Evolutionary conservation across 1,140 invertebrate species (phyloP).

Genomic region (Euschistus heros): DNA sequence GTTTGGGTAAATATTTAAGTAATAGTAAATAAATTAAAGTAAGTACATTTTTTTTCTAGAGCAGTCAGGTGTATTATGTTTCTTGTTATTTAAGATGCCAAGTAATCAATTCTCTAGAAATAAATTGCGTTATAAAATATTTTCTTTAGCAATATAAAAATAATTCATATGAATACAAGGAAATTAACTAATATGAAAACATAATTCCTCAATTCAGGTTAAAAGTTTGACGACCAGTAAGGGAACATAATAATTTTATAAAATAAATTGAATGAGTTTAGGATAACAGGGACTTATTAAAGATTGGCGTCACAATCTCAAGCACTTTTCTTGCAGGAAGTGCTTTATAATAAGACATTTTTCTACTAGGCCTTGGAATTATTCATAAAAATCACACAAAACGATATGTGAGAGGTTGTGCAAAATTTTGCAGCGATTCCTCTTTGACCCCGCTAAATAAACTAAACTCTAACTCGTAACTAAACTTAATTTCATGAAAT

Average conservation of each 20-base stretch:
- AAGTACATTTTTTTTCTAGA: not conserved
- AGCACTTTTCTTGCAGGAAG: not conserved
- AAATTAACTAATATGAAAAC: too few species aligned
- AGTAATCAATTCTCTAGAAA: too few species aligned
- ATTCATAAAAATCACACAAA: constrained; percentile 12
- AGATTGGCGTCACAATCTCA: not conserved
- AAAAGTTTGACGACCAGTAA: too few species aligned
- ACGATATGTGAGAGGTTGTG: constrained; percentile 11
- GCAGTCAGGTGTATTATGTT: too few species aligned
- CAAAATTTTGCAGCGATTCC: not conserved
- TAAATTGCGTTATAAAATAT: too few species aligned
- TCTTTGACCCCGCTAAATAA: constrained; percentile 2
- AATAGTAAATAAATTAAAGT: not conserved
- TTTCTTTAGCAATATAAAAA: too few species aligned
- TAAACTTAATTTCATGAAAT: constrained; percentile 3
- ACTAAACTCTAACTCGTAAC: constrained; percentile 11
- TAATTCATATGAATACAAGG: too few species aligned
- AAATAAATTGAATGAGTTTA: not conserved
- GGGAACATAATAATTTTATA: not conserved
- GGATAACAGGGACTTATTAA: not conserved
- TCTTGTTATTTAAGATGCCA: too few species aligned
- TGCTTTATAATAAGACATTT: not conserved
- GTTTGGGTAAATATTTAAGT: not conserved
- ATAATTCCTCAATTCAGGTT: too few species aligned
- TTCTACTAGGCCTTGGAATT: constrained; percentile 12